Conservation (phyloP, 2,113 vertebrate genomes). For the Phaethornis superciliosus region DNA sequence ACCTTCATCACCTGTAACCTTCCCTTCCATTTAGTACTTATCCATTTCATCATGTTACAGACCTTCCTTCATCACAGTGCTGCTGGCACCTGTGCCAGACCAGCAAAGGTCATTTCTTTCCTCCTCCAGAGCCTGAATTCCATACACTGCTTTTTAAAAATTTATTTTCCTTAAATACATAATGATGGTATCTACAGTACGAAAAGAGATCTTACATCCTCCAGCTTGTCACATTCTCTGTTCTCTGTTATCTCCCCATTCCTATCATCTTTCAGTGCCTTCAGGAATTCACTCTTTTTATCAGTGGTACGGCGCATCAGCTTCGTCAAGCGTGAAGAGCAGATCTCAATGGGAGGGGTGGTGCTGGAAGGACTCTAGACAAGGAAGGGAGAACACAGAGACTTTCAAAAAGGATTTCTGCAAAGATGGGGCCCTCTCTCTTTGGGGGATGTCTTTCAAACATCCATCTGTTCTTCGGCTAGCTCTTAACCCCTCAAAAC, state of each 20-base stretch:
- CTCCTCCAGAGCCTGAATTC: background rate
- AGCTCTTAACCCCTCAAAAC: background rate
- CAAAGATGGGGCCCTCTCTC: background rate
- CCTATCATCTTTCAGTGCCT: constrained; percentile 92
- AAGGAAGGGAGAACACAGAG: background rate
- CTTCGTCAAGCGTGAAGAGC: constrained; percentile 89
- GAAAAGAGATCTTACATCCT: constrained; percentile 81
- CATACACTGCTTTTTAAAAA: background rate
- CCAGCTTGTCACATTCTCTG: constrained; percentile 87
- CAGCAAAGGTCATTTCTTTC: background rate
- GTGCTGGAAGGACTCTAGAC: constrained; percentile 90
- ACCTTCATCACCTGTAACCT: background rate
- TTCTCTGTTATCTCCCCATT: constrained; percentile 89
- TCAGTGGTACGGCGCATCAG: constrained; percentile 94
- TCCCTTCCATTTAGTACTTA: background rate
- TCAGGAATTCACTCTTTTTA: constrained; percentile 95
- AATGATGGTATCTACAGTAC: background rate
- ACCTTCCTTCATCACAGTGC: background rate
- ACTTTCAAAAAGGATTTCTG: background rate
- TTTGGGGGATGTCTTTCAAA: background rate
- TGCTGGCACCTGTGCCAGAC: background rate
- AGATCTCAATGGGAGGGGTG: constrained; percentile 96
- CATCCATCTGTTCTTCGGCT: background rate
- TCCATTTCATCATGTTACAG: background rate
- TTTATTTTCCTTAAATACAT: background rate